Percentiles rank a stretch among this genome's conserved stretches.
These are phyloP conservation scores for Muschampia plurimacula DNA, from an alignment of 2,888 invertebrate genomes.

Conservation along the genomic window DNA sequence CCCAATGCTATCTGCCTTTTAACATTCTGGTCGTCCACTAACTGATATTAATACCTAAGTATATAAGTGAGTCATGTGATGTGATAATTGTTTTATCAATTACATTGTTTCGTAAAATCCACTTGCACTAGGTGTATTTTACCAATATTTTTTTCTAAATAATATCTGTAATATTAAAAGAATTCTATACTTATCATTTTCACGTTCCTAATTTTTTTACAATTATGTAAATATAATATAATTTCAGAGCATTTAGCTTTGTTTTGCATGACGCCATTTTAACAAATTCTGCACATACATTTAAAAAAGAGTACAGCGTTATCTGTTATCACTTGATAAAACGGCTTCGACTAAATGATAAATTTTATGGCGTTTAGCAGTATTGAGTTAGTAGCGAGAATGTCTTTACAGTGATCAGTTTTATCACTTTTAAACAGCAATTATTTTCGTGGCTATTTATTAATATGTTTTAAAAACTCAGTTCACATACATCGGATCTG, in stretches of 20 bases:
- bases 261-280: slow-evolving; percentile 1
- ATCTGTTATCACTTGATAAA: slow-evolving; percentile 22
- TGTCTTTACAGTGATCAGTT: slow-evolving; percentile 7
- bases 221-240: no score
- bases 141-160: not conserved
- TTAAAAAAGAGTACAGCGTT: not conserved
- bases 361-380: slow-evolving; percentile 12
- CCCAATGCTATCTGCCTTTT: slow-evolving; percentile 36
- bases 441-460: not conserved
- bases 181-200: no score
- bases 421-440: slow-evolving; percentile 6
- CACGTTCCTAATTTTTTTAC: no score
- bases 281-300: not conserved
- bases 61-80: slow-evolving; percentile 40
- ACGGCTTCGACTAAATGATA: slow-evolving; percentile 30
- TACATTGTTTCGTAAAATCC: slow-evolving; percentile 5
- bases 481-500: not conserved
- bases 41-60: not conserved
- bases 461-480: not conserved
- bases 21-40: slow-evolving; percentile 44
- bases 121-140: not conserved
- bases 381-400: slow-evolving; percentile 19
- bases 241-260: not conserved
- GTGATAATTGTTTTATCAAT: slow-evolving; percentile 14
- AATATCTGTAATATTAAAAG: not conserved